Base-by-base conservation (phyloP, 2,113 vertebrate genomes). In the Cyanoderma ruficeps region DNA sequence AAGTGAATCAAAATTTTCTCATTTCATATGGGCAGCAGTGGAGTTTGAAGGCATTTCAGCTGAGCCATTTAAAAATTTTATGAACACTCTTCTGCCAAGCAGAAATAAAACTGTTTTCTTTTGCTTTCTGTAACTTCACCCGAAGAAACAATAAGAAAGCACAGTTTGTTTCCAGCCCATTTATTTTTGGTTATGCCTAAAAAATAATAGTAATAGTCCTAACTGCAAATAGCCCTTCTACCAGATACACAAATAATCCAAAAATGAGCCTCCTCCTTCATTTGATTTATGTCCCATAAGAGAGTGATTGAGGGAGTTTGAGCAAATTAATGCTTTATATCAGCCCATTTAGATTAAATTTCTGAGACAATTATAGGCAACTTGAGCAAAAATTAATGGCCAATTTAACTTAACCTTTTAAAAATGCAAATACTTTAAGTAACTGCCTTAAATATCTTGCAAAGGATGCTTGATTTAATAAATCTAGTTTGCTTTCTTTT, bases 321-420 rank as follows among this genome's bases (percentile, higher is more conserved):
- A 79, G 23, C 11, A 75, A 78, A 82, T 76, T 67, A 46, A 65
- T 83, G 28, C 18, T 64, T 75, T 68, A 5, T 57, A 52, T 71
- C 52, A 89, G 7, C 19, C 37, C 5, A 7, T 65, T 89, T 60
- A 72, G 37, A 77, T 81, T 70, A 77, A 35, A 35, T 87, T 87
- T 72, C 55, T 13, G 39, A 82, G 49, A n/a, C 31, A 67, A 76
- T 47, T 85, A 9, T 67, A 41, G 35, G 53, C 30, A 75, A 63
- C 6, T 27, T 3, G 5, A 12, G 10, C 0, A 0, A 81, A 95
- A 93, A 82, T 68, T 50, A 94, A 87, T 52, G 25, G 57, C 61
- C 90, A 85, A 95, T 82, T 94, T 83, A 76, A 76, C 84, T 56
- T 87, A 49, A 91, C 78, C 69, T 84, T 95, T 95, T 90, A 1